Evolutionary conservation across 2,113 vertebrate genomes (phyloP).

Genomic region (Thunnus thynnus): DNA sequence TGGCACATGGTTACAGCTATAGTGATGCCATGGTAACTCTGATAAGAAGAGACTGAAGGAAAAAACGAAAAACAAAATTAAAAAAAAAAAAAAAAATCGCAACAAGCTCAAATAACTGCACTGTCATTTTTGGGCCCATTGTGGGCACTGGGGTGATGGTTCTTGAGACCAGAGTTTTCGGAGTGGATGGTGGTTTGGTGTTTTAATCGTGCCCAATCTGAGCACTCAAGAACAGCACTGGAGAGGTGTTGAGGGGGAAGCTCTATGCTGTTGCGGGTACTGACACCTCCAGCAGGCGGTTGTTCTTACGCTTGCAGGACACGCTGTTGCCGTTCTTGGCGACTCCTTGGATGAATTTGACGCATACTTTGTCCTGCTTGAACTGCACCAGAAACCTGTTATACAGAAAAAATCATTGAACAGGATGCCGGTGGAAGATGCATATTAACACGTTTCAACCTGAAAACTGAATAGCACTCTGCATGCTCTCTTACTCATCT

Average conservation of each 20-base stretch:
- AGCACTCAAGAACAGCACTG: constrained; percentile 38
- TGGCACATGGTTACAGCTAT: constrained; percentile 45
- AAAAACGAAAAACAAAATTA: neutral
- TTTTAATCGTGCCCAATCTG: constrained; percentile 71
- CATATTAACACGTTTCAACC: rapidly evolving
- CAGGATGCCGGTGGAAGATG: rapidly evolving
- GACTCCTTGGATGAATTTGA: constrained; percentile 94
- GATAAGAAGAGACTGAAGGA: constrained; percentile 56
- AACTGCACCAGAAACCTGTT: constrained; percentile 97
- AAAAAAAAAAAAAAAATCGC: constrained; percentile 54
- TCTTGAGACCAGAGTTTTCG: constrained; percentile 35
- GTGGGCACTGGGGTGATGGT: constrained; percentile 35
- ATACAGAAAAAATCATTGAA: constrained; percentile 3
- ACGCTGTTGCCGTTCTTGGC: constrained; percentile 92
- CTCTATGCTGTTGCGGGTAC: constrained; percentile 87
- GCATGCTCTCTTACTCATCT: constrained; percentile 90
- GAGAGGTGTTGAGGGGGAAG: neutral
- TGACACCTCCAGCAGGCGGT: constrained; percentile 96
- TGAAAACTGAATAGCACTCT: rapidly evolving
- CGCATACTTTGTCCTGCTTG: constrained; percentile 97
- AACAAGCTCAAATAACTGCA: constrained; percentile 85
- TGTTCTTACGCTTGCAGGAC: constrained; percentile 97
- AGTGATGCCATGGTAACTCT: constrained; percentile 69
- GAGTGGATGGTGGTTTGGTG: constrained; percentile 20
- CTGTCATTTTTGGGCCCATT: constrained; percentile 80